phyloP scores from a whole-genome alignment of 2,113 vertebrate genomes.

The Protomyctophum bolini region DNA sequence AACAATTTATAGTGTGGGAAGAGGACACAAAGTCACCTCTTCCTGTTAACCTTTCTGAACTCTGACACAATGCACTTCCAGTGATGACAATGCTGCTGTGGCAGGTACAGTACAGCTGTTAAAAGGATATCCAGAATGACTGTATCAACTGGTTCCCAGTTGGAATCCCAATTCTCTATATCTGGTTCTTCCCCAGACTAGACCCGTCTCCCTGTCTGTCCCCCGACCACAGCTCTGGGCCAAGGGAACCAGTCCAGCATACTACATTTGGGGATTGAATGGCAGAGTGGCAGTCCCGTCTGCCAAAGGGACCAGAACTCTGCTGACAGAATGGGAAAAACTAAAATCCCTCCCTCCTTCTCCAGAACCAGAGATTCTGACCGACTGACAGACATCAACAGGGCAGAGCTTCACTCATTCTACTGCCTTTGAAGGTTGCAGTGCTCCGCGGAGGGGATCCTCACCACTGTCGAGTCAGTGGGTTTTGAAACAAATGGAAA shows the following conservation, averaged over 20 bases:
- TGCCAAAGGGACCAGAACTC: conserved; percentile 58
- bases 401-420: conserved; percentile 22
- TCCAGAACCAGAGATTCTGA: conserved; percentile 49
- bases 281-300: conserved; percentile 33
- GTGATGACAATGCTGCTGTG: conserved; percentile 3
- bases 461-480: conserved; percentile 8
- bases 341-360: conserved; percentile 23
- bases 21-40: neutral
- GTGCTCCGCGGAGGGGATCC: conserved; percentile 16
- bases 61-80: conserved; percentile 11
- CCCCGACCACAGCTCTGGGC: conserved; percentile 62
- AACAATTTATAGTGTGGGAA: neutral
- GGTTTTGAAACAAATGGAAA: conserved; percentile 6
- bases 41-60: neutral
- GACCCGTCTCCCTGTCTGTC: conserved; percentile 53
- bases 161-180: conserved; percentile 24
- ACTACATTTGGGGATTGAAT: conserved; percentile 41
- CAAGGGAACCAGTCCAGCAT: conserved; percentile 22
- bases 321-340: conserved; percentile 69
- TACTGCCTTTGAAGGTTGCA: conserved; percentile 32
- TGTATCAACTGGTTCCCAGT: conserved; percentile 1
- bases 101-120: conserved; percentile 14
- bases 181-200: conserved; percentile 31
- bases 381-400: conserved; percentile 59
- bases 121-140: neutral